Evolutionary conservation across 2,888 invertebrate genomes (phyloP).

Genomic region (Molanna angustata): DNA sequence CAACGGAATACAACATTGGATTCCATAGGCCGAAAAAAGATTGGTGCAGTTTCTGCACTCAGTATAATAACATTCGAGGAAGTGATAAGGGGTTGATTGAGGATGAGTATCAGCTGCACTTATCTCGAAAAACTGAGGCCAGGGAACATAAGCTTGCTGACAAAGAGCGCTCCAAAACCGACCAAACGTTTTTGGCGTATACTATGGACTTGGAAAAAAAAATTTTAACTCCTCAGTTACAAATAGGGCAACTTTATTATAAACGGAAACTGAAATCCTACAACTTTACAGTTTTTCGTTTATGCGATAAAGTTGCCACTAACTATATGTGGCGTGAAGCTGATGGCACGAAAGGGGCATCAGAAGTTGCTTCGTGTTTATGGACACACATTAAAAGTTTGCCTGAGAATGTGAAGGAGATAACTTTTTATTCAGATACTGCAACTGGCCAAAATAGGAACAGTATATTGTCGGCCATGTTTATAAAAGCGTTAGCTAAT

Average conservation of each 20-base stretch:
- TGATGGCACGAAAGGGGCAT: constrained; percentile 6
- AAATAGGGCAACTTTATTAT: constrained; percentile 10
- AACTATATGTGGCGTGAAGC: constrained; percentile 12
- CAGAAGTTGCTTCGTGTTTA: constrained; percentile 3
- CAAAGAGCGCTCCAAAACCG: not conserved
- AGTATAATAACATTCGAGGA: not conserved
- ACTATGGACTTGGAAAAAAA: constrained; percentile 9
- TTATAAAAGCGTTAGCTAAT: constrained; percentile 4
- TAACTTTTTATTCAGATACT: constrained; percentile 6
- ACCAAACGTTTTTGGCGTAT: not conserved
- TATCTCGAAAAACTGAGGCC: not conserved
- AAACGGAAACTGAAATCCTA: not conserved
- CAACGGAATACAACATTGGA: not conserved
- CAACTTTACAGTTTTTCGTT: constrained; percentile 3
- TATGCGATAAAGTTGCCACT: not conserved
- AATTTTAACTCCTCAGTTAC: constrained; percentile 1
- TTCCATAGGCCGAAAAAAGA: constrained; percentile 2
- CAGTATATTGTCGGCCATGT: constrained; percentile 2
- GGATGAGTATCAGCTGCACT: not conserved
- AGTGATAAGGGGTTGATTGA: not conserved
- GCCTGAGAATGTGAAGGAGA: not conserved
- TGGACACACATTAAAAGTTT: not conserved
- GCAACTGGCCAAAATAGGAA: constrained; percentile 6
- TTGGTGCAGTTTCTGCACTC: not conserved
- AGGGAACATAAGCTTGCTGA: not conserved